phyloP scores from a whole-genome alignment of 2,888 invertebrate genomes.

The Drosophila stalkeri region DNA sequence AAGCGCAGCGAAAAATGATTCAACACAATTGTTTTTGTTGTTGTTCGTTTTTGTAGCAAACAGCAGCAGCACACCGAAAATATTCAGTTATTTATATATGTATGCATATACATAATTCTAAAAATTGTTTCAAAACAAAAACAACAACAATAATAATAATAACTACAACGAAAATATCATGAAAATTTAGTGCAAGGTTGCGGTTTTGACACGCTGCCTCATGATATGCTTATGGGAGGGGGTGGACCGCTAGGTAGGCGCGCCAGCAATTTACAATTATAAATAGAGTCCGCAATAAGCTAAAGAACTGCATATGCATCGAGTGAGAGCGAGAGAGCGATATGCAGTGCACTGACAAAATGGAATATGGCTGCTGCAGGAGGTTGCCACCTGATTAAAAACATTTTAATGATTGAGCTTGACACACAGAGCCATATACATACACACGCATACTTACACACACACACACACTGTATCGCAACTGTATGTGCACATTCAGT shows the following conservation, averaged over 20 bases:
- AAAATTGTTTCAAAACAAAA: constrained; percentile 55
- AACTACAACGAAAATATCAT: constrained; percentile 18
- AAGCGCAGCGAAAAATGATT: constrained; percentile 52
- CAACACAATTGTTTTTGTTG: constrained; percentile 36
- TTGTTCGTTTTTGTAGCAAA: neutral
- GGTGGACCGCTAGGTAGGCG: constrained; percentile 14
- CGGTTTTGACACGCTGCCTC: constrained; percentile 70
- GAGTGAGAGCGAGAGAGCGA: neutral
- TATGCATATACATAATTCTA: constrained; percentile 59
- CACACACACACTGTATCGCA: neutral
- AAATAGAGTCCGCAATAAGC: constrained; percentile 71
- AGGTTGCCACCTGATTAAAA: constrained; percentile 47
- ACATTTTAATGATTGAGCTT: constrained; percentile 67
- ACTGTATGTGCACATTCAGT: constrained; percentile 1
- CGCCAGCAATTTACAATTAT: constrained; percentile 70
- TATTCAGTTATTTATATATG: constrained; percentile 43
- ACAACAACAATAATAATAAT: neutral
- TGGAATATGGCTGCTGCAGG: constrained; percentile 29
- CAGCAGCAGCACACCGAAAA: constrained; percentile 4
- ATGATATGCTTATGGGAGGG: constrained; percentile 11
- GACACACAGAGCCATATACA: constrained; percentile 52
- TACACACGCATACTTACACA: neutral
- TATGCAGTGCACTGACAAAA: constrained; percentile 23
- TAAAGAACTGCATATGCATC: constrained; percentile 55
- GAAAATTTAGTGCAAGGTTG: constrained; percentile 74